Percentiles rank a stretch among this genome's conserved stretches.
Evolutionary conservation across 2,888 invertebrate species (phyloP).

Genomic region (Andrena hattorfiana): DNA sequence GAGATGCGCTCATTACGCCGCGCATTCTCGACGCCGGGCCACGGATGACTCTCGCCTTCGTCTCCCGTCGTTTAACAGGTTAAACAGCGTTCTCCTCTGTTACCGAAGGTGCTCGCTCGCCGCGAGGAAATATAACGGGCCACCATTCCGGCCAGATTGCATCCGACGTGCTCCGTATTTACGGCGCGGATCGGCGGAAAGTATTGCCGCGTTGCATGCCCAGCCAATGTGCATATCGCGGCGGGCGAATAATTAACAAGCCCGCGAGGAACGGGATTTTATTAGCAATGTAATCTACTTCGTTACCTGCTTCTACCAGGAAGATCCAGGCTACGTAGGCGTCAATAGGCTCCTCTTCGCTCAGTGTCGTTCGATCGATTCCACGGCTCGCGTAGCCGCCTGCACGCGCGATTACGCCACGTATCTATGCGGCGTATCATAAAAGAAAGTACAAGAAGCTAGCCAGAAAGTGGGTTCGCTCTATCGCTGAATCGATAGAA

Average conservation of each 20-base stretch:
- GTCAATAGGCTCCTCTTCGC: constrained; percentile 26
- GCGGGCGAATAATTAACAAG: constrained; percentile 42
- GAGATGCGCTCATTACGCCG: not conserved
- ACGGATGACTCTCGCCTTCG: not conserved
- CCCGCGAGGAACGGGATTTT: constrained; percentile 44
- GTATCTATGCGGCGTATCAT: constrained; percentile 64
- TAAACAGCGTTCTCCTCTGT: not conserved
- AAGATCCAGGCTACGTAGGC: not conserved
- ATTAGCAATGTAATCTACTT: constrained; percentile 45
- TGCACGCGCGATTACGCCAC: constrained; percentile 53
- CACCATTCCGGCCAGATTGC: constrained; percentile 31
- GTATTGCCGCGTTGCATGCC: constrained; percentile 45
- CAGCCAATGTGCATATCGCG: constrained; percentile 41
- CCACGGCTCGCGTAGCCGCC: constrained; percentile 37
- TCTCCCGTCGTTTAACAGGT: not conserved
- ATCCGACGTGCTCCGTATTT: constrained; percentile 36
- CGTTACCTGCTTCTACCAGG: constrained; percentile 35
- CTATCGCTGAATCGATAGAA: constrained; percentile 52
- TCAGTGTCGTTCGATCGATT: constrained; percentile 64
- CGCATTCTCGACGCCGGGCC: not conserved
- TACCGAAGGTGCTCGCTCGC: not conserved
- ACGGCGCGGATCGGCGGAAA: constrained; percentile 32
- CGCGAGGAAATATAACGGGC: constrained; percentile 14
- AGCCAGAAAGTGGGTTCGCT: constrained; percentile 54
- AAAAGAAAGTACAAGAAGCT: constrained; percentile 55